These are phyloP conservation scores for Abrostola tripartita DNA, from an alignment of 2,888 invertebrate species.

Conservation along the genomic window DNA sequence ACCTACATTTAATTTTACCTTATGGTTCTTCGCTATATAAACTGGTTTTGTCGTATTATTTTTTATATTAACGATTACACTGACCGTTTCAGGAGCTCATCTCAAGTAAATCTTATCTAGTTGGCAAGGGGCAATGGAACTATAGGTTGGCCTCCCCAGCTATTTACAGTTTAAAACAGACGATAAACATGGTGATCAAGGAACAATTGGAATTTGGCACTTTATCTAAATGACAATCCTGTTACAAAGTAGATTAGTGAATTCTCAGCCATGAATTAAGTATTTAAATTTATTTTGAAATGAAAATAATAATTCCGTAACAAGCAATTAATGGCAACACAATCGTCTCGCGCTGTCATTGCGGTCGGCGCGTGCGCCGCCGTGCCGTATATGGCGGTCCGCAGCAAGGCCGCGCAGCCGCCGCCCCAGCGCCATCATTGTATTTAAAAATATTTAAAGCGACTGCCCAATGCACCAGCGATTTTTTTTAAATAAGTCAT, in stretches of 20 bases:
- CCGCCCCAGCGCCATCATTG: slow-evolving; percentile 54
- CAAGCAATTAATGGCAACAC: slow-evolving; percentile 35
- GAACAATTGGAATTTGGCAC: no score
- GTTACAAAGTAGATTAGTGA: no score
- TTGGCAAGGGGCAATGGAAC: background rate
- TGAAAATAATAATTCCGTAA: slow-evolving; percentile 6
- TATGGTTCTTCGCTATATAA: background rate
- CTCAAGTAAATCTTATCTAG: background rate
- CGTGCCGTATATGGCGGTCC: slow-evolving; percentile 72
- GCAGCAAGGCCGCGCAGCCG: slow-evolving; percentile 75
- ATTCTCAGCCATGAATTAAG: no score
- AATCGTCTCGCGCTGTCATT: slow-evolving; percentile 34
- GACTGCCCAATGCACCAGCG: slow-evolving; percentile 5
- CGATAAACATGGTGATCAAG: no score
- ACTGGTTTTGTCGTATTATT: slow-evolving; percentile 3
- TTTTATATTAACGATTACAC: background rate
- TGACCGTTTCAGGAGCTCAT: background rate
- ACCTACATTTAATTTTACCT: background rate
- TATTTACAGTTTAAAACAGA: no score
- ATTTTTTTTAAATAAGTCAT: slow-evolving; percentile 10
- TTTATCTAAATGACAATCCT: no score
- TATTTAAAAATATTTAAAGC: slow-evolving; percentile 51
- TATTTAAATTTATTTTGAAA: background rate
- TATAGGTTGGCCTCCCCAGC: background rate
- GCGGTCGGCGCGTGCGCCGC: slow-evolving; percentile 55